Evolutionary conservation across 2,888 invertebrate species (phyloP).

Genomic region (Bugulina stolonifera): DNA sequence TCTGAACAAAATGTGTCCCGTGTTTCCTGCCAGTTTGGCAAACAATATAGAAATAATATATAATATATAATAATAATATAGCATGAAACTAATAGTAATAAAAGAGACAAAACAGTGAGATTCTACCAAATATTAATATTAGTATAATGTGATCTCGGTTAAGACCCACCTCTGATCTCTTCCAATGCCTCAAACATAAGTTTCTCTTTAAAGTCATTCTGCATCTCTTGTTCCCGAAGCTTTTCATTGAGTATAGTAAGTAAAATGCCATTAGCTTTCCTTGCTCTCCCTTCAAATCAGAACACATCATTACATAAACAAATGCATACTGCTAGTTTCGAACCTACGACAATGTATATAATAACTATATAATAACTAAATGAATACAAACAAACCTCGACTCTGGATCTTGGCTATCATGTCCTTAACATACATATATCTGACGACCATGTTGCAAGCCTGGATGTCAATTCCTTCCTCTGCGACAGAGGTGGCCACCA

Average conservation of each 20-base stretch:
- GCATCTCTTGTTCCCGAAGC: neutral
- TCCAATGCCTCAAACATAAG: constrained; percentile 8
- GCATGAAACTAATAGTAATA: too few species aligned
- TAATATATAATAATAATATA: too few species aligned
- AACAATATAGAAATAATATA: too few species aligned
- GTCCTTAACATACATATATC: constrained; percentile 25
- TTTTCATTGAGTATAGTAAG: neutral
- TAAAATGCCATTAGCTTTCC: neutral
- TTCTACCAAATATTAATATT: too few species aligned
- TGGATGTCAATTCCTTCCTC: constrained; percentile 23
- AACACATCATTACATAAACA: too few species aligned
- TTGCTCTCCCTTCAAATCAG: constrained; percentile 1
- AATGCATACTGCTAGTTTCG: too few species aligned
- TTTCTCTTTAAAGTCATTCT: neutral
- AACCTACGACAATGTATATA: too few species aligned
- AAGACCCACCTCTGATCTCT: constrained; percentile 5
- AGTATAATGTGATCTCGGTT: too few species aligned
- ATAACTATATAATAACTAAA: too few species aligned
- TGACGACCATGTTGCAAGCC: constrained; percentile 8
- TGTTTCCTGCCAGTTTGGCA: too few species aligned
- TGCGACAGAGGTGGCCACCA: constrained; percentile 8
- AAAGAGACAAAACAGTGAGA: too few species aligned
- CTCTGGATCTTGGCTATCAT: constrained; percentile 23
- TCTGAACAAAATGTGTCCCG: too few species aligned
- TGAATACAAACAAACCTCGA: neutral